A percentile compares a stretch with the other conserved stretches of the same genome.
Conservation (phyloP, 2,113 vertebrate species). For the Melanerpes aurifrons region DNA sequence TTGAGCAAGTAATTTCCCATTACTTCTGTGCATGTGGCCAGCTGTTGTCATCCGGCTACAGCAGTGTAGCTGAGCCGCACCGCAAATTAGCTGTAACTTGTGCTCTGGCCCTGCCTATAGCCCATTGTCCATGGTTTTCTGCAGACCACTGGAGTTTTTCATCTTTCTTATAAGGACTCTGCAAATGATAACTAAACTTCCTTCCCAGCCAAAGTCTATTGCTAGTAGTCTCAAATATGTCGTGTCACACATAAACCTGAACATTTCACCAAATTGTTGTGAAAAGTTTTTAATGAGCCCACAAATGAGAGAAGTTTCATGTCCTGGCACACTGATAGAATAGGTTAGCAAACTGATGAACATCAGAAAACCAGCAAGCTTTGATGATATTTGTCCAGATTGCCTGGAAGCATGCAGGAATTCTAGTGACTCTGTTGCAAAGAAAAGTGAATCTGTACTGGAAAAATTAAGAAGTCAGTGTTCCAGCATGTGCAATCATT, state of each 20-base stretch:
- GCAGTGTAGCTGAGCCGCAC: fast-evolving
- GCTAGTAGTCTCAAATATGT: not conserved
- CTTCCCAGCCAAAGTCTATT: not conserved
- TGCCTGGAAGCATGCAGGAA: not conserved
- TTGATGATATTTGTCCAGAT: not conserved
- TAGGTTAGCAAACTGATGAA: not conserved
- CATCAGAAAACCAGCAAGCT: not conserved
- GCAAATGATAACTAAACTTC: fast-evolving
- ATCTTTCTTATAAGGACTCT: not conserved
- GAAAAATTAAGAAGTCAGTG: not conserved
- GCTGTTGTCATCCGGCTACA: not conserved
- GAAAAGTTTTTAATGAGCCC: not conserved
- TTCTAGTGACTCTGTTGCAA: not conserved
- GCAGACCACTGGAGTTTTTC: not conserved
- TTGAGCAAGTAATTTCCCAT: not conserved
- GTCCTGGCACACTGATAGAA: not conserved
- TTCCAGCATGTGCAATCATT: not conserved
- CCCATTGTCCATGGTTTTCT: not conserved
- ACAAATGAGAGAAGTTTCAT: not conserved
- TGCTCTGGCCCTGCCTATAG: not conserved
- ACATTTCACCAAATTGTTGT: not conserved
- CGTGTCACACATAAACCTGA: not conserved
- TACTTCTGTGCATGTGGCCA: not conserved
- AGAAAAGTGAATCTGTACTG: not conserved
- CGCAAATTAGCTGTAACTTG: fast-evolving